Evolutionary conservation across 2,113 vertebrate species (phyloP), one percentile per base, ranked within the genome.

Genomic region (Engraulis encrasicolus): DNA sequence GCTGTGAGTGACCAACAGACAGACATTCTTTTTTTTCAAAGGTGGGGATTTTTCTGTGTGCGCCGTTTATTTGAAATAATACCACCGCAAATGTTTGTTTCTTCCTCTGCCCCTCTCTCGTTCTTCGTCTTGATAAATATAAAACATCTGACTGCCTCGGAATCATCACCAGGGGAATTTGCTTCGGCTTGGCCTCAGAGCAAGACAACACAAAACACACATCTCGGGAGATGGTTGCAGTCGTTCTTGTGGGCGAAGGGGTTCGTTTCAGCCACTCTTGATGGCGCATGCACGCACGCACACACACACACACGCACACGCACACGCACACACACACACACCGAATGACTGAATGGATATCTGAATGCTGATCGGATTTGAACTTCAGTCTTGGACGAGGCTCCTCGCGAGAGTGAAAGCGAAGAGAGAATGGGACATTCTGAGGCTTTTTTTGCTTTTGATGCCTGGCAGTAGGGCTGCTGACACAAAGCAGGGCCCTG

Each of bases 1-100:
- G 89, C 45, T 54, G 85, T 82, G 85, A 78, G 78, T 81, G 84
- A 83, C 83, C 58, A n/a, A n/a, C n/a, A n/a, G n/a, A n/a, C n/a
- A n/a, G n/a, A n/a, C n/a, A n/a, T n/a, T n/a, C n/a, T n/a, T 79
- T 48, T 78, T 82, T 81, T 79, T 52, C 84, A 80, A 45, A 85
- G 88, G 54, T 81, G 89, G 87, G 89, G 87, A 84, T 85, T 87
- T 89, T 91, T 87, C 80, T 89, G 74, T 80, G 80, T 77, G 82
- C 77, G 79, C 71, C 85, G 81, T 89, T 90, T 90, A 88, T 90
- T 89, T 87, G 84, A 91, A 91, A 88, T 86, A 89, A 86, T 83
- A 88, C 86, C 88, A 88, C 88, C 84, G 54, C 83, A 85, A 74
- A 86, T n/a, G 58, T 66, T 66, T 34, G n/a, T n/a, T 34, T 34